Base-by-base conservation (phyloP, 53 echinoderm and acorn worm species). In the Echinarachnius parma region DNA sequence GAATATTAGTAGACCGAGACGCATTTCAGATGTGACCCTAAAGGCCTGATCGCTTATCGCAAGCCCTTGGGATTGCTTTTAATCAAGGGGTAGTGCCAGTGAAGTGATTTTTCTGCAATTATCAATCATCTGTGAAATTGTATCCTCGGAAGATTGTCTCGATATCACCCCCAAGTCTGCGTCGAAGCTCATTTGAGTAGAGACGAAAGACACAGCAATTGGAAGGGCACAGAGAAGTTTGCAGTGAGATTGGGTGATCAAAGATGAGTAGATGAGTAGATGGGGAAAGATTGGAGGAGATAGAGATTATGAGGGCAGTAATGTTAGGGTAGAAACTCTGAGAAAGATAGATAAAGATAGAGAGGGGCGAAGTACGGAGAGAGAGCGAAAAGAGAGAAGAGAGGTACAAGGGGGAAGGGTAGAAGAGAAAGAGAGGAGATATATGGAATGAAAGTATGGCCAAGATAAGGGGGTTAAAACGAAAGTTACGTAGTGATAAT, bases 61-160 rank as follows among this genome's bases (percentile, higher is more conserved):
- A n/a, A n/a, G n/a, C n/a, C n/a, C 74, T 42, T 28, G 15, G 28
- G 74, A 72, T 72, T 72, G 37, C 37, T 72, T 56, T 72, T 57
- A 72, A 72, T 57, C 74, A 57, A 39, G 74, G 56, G 74, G 57
- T 56, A 8, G 56, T 27, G 39, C 74, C 27, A 72, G 36, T 72
- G 42, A 72, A 28, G 74, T 72, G 74, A 72, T 72, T 56, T 42
- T 30, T 18, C n/a, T 37, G 27, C 74, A 72, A 72, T 72, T 56
- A 72, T 56, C 74, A 56, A 26, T 72, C 74, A 72, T 35, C n/a
- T 42, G 28, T 56, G 74, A 72, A 56, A 72, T 44, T 72, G n/a
- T n/a, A n/a, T n/a, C n/a, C n/a, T n/a, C n/a, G n/a, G n/a, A n/a
- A n/a, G n/a, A n/a, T n/a, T n/a, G n/a, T n/a, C n/a, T n/a, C n/a